Conservation (phyloP, 1,140 invertebrate species). For the Platyscapa corneri region DNA sequence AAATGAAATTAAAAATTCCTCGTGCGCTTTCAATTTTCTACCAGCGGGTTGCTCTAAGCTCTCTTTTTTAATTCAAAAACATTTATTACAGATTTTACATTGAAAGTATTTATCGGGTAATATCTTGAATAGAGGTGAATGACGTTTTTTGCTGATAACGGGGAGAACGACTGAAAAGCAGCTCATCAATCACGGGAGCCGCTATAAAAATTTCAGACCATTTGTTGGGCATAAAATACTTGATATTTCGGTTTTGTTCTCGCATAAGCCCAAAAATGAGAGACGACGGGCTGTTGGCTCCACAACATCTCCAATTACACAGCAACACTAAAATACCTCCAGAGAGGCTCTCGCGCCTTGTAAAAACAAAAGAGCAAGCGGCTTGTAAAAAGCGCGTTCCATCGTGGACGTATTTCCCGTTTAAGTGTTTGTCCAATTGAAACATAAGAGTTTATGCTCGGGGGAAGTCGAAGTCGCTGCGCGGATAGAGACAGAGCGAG, state of each 20-base stretch:
- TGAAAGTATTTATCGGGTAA: conserved; percentile 26
- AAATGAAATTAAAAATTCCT: no score
- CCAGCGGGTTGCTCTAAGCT: not conserved
- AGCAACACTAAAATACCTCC: not conserved
- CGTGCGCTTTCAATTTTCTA: not conserved
- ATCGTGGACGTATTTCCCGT: not conserved
- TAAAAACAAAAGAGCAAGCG: not conserved
- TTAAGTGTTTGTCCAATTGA: not conserved
- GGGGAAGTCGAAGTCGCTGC: no score
- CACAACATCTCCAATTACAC: conserved; percentile 9
- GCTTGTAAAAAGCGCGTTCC: not conserved
- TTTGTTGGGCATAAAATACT: conserved; percentile 36
- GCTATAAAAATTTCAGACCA: conserved; percentile 47
- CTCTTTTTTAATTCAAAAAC: not conserved
- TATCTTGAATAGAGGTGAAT: conserved; percentile 26
- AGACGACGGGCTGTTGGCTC: not conserved
- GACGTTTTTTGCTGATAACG: conserved; percentile 24
- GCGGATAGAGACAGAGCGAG: no score
- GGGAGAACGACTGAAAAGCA: conserved; percentile 4
- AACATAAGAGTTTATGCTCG: not conserved
- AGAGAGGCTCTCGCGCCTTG: not conserved
- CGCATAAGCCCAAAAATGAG: conserved; percentile 12
- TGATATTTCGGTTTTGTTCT: conserved; percentile 28
- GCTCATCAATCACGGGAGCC: conserved; percentile 40
- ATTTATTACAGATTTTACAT: conserved; percentile 23